phyloP scores from a whole-genome alignment of 2,797 vertebrate genomes.

The Micropoecilia bifurca region DNA sequence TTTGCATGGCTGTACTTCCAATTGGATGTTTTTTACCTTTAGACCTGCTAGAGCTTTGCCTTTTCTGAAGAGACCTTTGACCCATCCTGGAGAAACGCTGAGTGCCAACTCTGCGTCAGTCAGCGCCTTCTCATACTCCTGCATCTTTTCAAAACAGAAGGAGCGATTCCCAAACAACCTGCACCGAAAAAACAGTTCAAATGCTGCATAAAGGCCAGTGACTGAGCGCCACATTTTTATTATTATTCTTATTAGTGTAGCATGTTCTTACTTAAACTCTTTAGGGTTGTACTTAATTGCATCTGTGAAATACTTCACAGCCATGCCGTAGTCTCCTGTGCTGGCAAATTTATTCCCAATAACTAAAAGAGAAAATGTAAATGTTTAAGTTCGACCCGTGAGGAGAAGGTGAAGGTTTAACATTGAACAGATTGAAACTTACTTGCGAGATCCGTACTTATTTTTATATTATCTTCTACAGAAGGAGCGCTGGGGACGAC shows the following conservation, averaged over 20 bases:
- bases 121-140: constrained; percentile 82
- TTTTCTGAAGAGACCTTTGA: constrained; percentile 88
- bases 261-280: constrained; percentile 81
- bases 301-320: constrained; percentile 84
- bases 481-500: not conserved
- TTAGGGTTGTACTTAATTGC: constrained; percentile 87
- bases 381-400: not conserved
- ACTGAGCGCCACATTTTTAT: not conserved
- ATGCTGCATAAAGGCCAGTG: not conserved
- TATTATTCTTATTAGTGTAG: not conserved
- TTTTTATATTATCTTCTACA: constrained; percentile 73
- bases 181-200: constrained; percentile 5
- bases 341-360: constrained; percentile 80
- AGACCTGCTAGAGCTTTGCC: constrained; percentile 89
- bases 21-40: constrained; percentile 76
- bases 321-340: constrained; percentile 75
- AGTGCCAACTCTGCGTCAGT: constrained; percentile 84
- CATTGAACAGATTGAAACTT: constrained; percentile 27
- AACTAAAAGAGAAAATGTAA: constrained; percentile 59
- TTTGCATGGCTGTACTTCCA: not conserved
- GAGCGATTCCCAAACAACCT: constrained; percentile 93
- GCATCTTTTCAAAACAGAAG: constrained; percentile 89
- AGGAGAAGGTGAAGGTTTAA: not conserved
- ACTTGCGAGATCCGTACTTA: constrained; percentile 79
- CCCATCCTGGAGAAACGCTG: constrained; percentile 83